phyloP scores from a whole-genome alignment of 2,888 invertebrate genomes.

The Clusia tigrina region DNA sequence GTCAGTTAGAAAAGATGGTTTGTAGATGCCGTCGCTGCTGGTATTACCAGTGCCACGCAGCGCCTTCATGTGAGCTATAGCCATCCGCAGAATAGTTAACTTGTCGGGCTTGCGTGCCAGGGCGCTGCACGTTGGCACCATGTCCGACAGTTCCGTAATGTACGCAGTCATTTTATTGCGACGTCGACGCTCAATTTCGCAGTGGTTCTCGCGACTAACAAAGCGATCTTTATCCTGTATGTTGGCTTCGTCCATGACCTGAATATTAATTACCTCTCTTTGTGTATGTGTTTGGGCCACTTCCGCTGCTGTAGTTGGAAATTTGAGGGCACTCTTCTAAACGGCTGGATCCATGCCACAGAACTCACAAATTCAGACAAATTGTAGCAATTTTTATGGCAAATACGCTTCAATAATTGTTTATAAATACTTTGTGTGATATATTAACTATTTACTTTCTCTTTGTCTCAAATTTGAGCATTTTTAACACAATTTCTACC shows the following conservation, averaged over 20 bases:
- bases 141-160: constrained; percentile 98
- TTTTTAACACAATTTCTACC: too few species aligned
- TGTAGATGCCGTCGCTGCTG: constrained; percentile 95
- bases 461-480: too few species aligned
- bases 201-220: constrained; percentile 97
- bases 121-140: constrained; percentile 99
- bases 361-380: constrained; percentile 18
- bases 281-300: constrained; percentile 18
- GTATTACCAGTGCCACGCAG: constrained; percentile 95
- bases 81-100: constrained; percentile 98
- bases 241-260: constrained; percentile 85
- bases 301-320: background rate
- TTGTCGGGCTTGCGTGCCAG: constrained; percentile 99
- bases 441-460: too few species aligned
- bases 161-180: constrained; percentile 99
- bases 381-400: constrained; percentile 22
- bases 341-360: constrained; percentile 46
- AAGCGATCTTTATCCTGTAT: constrained; percentile 97
- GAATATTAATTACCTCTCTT: constrained; percentile 46
- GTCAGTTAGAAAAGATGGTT: constrained; percentile 98
- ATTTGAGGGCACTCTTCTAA: too few species aligned
- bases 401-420: background rate
- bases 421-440: too few species aligned
- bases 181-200: constrained; percentile 97
- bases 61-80: constrained; percentile 99